These are phyloP conservation scores for Petromus typicus DNA, from an alignment of 2,113 vertebrate genomes.

Conservation along the genomic window DNA sequence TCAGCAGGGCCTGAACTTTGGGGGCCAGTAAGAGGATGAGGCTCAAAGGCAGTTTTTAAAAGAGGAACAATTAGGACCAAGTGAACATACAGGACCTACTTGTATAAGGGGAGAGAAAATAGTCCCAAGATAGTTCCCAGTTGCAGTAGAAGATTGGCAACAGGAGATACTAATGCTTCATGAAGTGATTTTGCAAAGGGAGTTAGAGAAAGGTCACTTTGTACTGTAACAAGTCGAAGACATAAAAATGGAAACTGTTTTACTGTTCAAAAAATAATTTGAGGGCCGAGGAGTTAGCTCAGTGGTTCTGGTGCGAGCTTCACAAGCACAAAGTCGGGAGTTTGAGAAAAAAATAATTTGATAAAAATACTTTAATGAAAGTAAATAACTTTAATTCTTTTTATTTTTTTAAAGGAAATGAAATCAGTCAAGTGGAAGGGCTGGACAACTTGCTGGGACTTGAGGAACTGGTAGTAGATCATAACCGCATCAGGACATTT, in stretches of 20 bases:
- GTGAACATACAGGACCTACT: not conserved
- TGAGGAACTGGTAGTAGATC: conserved; percentile 90
- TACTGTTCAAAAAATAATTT: conserved; percentile 20
- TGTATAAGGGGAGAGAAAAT: not conserved
- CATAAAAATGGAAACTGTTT: not conserved
- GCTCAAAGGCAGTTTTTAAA: not conserved
- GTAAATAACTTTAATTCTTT: not conserved
- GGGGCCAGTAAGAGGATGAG: not conserved
- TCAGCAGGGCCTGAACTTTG: not conserved
- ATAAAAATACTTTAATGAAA: conserved; percentile 35
- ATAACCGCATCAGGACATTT: conserved; percentile 90
- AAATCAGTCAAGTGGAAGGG: conserved; percentile 92
- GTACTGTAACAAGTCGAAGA: conserved; percentile 2
- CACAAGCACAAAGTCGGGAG: too few species aligned
- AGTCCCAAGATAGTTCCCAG: not conserved
- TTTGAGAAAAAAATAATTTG: not conserved
- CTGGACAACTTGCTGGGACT: conserved; percentile 89
- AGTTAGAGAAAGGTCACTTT: not conserved
- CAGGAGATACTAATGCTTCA: not conserved
- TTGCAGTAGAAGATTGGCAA: not conserved
- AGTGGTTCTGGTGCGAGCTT: too few species aligned
- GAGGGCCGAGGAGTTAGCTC: too few species aligned
- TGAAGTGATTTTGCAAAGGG: not conserved
- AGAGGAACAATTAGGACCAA: not conserved
- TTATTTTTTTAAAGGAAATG: conserved; percentile 87